A percentile compares a stretch with the other conserved stretches of the same genome.
Conservation (phyloP, 2,888 invertebrate species). For the Cataglyphis albicans region DNA sequence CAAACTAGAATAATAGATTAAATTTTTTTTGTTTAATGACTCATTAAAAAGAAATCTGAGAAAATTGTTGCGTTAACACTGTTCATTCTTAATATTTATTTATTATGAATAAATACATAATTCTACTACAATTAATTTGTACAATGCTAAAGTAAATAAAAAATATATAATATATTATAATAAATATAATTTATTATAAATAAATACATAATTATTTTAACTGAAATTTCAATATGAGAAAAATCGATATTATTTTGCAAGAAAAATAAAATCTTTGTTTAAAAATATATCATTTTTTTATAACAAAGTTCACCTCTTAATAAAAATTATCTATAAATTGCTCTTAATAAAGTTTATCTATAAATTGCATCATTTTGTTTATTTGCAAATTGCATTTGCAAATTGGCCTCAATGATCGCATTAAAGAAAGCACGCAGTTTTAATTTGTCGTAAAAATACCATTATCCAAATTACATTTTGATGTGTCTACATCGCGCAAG, state of each 20-base stretch:
- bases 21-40: neutral
- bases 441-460: slow-evolving; percentile 25
- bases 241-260: neutral
- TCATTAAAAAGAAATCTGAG: neutral
- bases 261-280: neutral
- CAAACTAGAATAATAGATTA: neutral
- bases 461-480: slow-evolving; percentile 31
- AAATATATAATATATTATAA: neutral
- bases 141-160: neutral
- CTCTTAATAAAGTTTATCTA: neutral
- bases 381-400: slow-evolving; percentile 27
- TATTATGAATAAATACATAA: slow-evolving; percentile 5
- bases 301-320: neutral
- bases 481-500: neutral
- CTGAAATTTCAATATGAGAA: neutral
- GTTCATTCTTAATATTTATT: neutral
- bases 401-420: slow-evolving; percentile 1
- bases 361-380: neutral
- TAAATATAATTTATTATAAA: neutral
- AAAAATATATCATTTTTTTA: neutral
- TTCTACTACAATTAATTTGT: neutral
- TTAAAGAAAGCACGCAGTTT: slow-evolving; percentile 13
- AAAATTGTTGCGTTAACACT: neutral
- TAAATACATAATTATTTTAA: neutral
- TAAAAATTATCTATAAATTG: neutral